Evolutionary conservation across 1,140 invertebrate genomes (phyloP).

Genomic region (Drosophila mauritiana): DNA sequence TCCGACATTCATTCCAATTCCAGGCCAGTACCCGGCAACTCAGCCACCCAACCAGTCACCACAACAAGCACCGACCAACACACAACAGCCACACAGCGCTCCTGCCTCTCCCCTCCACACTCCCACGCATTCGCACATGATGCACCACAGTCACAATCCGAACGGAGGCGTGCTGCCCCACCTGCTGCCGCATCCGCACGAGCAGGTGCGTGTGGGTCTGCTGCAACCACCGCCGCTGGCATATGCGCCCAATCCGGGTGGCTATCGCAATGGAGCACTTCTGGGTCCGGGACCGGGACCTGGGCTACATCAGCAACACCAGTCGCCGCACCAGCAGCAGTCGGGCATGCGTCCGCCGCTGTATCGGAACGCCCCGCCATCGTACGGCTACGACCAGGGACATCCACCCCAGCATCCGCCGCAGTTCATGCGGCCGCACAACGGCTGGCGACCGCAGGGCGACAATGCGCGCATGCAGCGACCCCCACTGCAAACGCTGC

Average conservation of each 20-base stretch:
- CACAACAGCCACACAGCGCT: conserved; percentile 55
- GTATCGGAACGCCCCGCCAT: conserved; percentile 44
- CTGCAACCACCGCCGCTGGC: conserved; percentile 56
- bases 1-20: conserved; percentile 70
- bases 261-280: conserved; percentile 63
- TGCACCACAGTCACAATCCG: conserved; percentile 52
- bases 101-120: conserved; percentile 50
- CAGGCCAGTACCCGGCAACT: conserved; percentile 70
- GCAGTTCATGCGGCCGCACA: conserved; percentile 69
- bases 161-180: conserved; percentile 38
- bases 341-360: conserved; percentile 35
- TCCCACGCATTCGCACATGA: conserved; percentile 67
- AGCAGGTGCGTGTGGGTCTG: conserved; percentile 68
- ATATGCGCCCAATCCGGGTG: conserved; percentile 37
- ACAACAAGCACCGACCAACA: conserved; percentile 60
- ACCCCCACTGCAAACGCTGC: conserved; percentile 67
- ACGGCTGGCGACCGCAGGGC: conserved; percentile 67
- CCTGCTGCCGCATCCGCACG: conserved; percentile 66
- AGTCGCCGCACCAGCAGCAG: conserved; percentile 26
- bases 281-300: conserved; percentile 57
- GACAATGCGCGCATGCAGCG: conserved; percentile 69
- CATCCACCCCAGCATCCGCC: conserved; percentile 46
- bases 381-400: conserved; percentile 54
- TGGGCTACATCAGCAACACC: conserved; percentile 26
- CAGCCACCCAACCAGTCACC: conserved; percentile 52